phyloP scores from a whole-genome alignment of 2,888 invertebrate genomes.

The Crocallis elinguaria region DNA sequence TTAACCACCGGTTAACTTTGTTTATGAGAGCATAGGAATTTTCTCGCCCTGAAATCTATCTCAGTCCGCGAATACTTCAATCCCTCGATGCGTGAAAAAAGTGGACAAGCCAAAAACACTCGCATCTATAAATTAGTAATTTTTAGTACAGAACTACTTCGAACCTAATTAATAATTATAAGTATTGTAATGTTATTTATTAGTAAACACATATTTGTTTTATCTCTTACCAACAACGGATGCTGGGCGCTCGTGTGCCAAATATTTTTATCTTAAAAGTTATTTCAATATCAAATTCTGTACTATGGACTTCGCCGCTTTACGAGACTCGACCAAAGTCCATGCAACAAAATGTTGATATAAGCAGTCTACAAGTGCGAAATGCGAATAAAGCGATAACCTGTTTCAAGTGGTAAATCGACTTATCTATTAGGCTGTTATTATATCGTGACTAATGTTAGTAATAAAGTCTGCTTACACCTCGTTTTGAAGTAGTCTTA shows the following conservation, averaged over 20 bases:
- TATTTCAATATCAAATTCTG: slow-evolving; percentile 50
- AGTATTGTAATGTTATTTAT: not conserved
- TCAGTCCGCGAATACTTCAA: too few relatives aligned
- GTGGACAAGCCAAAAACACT: too few relatives aligned
- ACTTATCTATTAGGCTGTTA: not conserved
- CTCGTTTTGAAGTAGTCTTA: too few relatives aligned
- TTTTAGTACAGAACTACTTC: too few relatives aligned
- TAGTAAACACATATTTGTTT: slow-evolving; percentile 3
- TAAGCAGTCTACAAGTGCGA: not conserved
- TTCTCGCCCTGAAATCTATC: too few relatives aligned
- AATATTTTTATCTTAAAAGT: slow-evolving; percentile 47
- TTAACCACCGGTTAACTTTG: too few relatives aligned
- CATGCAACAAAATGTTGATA: slow-evolving; percentile 13
- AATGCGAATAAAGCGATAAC: slow-evolving; percentile 1
- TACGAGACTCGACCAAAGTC: slow-evolving; percentile 29
- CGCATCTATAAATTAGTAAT: too few relatives aligned
- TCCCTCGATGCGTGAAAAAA: too few relatives aligned
- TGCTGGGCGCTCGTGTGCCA: slow-evolving; percentile 47
- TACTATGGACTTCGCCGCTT: slow-evolving; percentile 45
- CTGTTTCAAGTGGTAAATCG: not conserved
- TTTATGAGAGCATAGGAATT: too few relatives aligned
- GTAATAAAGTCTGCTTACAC: too few relatives aligned
- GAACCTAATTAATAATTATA: too few relatives aligned
- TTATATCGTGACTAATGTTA: too few relatives aligned
- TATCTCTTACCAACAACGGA: slow-evolving; percentile 5